phyloP scores from a whole-genome alignment of 2,888 invertebrate genomes.

The Lepidochitona cinerea region DNA sequence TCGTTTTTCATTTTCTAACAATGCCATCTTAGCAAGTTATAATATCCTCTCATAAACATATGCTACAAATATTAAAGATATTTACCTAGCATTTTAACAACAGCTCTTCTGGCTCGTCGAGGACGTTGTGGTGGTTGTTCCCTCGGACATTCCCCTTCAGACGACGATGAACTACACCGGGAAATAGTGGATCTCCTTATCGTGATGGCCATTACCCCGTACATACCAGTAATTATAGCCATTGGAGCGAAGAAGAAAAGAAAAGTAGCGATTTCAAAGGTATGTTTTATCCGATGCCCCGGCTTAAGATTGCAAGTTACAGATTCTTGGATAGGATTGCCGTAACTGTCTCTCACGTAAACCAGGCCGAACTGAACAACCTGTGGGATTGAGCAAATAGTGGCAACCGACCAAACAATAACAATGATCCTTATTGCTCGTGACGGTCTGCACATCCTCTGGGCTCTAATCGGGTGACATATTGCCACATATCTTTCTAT shows the following conservation, averaged over 20 bases:
- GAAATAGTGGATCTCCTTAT: conserved; percentile 49
- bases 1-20: too few species aligned
- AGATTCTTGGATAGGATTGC: conserved; percentile 73
- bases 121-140: conserved; percentile 32
- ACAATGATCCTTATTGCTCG: conserved; percentile 86
- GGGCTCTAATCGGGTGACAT: conserved; percentile 86
- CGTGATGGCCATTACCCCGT: conserved; percentile 72
- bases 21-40: too few species aligned
- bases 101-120: conserved; percentile 62
- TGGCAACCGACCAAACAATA: conserved; percentile 84
- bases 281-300: conserved; percentile 26
- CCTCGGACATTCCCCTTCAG: not conserved
- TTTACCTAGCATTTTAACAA: conserved; percentile 78
- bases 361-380: conserved; percentile 82
- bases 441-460: conserved; percentile 85
- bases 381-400: conserved; percentile 78
- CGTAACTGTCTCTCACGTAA: conserved; percentile 52
- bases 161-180: not conserved
- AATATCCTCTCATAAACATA: too few species aligned
- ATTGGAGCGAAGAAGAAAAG: conserved; percentile 90
- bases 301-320: conserved; percentile 76
- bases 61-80: too few species aligned
- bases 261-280: conserved; percentile 78
- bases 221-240: conserved; percentile 86
- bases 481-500: conserved; percentile 90